Conservation (phyloP, 2,113 vertebrate genomes). For the Passerina amoena region DNA sequence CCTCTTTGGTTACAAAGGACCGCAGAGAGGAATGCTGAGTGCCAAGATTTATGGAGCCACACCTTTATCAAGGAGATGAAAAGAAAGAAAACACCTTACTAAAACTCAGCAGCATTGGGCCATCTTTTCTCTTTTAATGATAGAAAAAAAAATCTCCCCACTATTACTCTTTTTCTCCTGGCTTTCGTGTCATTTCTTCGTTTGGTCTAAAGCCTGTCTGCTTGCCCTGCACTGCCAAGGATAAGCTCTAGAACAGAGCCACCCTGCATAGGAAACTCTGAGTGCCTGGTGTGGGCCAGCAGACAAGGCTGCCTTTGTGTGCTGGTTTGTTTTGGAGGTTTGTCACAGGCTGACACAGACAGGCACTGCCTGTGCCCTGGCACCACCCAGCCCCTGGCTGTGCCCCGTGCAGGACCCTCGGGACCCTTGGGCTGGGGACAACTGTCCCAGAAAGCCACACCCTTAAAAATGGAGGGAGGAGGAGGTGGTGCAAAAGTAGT, state of each 20-base stretch:
- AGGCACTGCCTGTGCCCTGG: not conserved
- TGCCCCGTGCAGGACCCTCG: accelerated
- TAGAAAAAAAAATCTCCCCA: not conserved
- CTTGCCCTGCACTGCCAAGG: not conserved
- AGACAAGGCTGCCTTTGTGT: not conserved
- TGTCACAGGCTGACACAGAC: not conserved
- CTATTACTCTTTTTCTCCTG: not conserved
- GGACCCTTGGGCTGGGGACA: not conserved
- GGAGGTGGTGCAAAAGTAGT: not conserved
- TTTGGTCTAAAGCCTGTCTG: accelerated
- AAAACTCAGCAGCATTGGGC: not conserved
- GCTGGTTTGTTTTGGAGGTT: not conserved
- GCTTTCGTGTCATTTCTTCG: accelerated
- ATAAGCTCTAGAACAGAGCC: not conserved
- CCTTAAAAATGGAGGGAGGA: not conserved
- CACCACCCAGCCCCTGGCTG: not conserved
- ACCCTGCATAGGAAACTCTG: not conserved
- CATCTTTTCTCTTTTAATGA: not conserved
- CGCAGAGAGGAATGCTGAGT: not conserved
- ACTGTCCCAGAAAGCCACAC: not conserved
- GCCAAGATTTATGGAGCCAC: not conserved
- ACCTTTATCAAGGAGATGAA: not conserved
- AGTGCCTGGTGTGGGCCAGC: not conserved
- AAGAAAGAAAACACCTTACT: not conserved
- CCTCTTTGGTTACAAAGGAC: not conserved